Conservation (phyloP, 2,888 invertebrate genomes). For the Parnassius glacialis region DNA sequence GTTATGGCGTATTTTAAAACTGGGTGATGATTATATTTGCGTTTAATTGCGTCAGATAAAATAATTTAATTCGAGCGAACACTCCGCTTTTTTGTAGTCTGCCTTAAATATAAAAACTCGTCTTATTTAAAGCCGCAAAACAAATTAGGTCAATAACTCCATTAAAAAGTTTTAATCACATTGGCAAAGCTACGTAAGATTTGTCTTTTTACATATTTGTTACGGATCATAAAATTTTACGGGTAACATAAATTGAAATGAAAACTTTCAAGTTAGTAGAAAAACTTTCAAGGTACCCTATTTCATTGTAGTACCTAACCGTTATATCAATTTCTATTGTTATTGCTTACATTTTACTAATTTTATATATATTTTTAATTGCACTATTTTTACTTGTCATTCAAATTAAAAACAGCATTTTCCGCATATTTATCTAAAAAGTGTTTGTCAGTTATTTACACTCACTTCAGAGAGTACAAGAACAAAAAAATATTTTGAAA, state of each 20-base stretch:
- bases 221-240: constrained; percentile 18
- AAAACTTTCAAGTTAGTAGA: constrained; percentile 16
- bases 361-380: too few relatives aligned
- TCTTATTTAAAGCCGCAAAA: background rate
- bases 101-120: background rate
- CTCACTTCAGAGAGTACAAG: too few relatives aligned
- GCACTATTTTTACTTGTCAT: too few relatives aligned
- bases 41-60: constrained; percentile 4
- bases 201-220: constrained; percentile 15
- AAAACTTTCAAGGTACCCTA: too few relatives aligned
- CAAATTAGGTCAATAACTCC: constrained; percentile 2
- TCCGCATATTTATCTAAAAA: too few relatives aligned
- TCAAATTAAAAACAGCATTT: too few relatives aligned
- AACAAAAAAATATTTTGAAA: too few relatives aligned
- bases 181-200: constrained; percentile 4
- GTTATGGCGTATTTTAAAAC: constrained; percentile 5
- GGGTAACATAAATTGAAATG: constrained; percentile 12
- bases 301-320: too few relatives aligned
- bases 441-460: too few relatives aligned
- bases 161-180: constrained; percentile 19
- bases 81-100: background rate
- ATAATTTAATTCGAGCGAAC: background rate
- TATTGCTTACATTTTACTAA: too few relatives aligned
- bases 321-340: too few relatives aligned
- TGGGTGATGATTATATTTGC: background rate